phyloP scores from a whole-genome alignment of 2,797 vertebrate genomes.

The Argyrosomus regius region DNA sequence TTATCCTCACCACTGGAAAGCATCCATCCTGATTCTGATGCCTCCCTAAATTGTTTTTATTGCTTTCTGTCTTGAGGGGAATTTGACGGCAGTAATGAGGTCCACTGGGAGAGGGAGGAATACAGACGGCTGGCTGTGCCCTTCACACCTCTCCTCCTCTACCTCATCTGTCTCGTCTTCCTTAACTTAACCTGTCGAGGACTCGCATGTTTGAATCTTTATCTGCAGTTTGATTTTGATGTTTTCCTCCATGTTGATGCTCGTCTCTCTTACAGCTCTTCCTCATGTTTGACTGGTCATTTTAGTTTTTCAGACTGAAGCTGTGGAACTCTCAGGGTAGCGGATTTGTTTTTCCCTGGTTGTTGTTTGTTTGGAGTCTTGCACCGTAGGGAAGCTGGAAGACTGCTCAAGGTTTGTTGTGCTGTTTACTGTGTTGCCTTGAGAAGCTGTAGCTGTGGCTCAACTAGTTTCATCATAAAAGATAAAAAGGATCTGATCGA shows the following conservation, averaged over 20 bases:
- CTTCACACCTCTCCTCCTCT: constrained; percentile 30
- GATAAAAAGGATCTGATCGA: neutral
- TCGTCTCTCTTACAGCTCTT: neutral
- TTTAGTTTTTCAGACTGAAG: too few relatives aligned
- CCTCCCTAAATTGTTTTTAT: constrained; percentile 51
- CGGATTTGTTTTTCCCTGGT: too few relatives aligned
- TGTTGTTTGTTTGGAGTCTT: neutral
- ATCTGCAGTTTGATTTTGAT: neutral
- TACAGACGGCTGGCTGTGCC: constrained; percentile 17
- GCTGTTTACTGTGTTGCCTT: neutral
- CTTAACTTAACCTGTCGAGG: neutral
- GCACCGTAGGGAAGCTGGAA: too few relatives aligned
- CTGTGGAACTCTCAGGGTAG: too few relatives aligned
- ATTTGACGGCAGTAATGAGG: constrained; percentile 51
- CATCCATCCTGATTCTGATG: constrained; percentile 27
- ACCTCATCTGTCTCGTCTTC: neutral
- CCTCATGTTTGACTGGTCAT: too few relatives aligned
- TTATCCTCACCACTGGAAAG: constrained; percentile 30
- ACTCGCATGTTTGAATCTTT: neutral
- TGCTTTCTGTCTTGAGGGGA: constrained; percentile 43
- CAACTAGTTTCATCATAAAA: neutral
- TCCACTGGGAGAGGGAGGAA: constrained; percentile 32
- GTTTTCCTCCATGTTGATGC: neutral
- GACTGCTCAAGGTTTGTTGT: neutral
- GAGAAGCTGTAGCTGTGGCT: neutral